Evolutionary conservation across 2,888 invertebrate species (phyloP), one percentile per base, ranked within the genome.

Genomic region (Isotomurus palustris): DNA sequence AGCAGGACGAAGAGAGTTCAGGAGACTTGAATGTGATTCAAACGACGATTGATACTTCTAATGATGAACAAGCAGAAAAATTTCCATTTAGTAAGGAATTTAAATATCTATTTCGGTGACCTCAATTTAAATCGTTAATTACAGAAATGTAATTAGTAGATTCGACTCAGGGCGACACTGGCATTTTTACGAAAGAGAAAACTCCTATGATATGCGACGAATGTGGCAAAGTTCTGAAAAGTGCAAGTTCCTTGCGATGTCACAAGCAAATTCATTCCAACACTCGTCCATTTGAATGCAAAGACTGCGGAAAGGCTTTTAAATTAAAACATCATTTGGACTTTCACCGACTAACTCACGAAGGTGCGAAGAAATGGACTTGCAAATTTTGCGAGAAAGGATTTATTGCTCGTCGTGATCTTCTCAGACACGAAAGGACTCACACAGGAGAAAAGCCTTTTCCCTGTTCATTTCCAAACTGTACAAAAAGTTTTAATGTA

Each of bases 381-480:
- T 65, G 65, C 35, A 57, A 60, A 48, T 65, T 56, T 21, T 65
- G 65, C 38, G 60, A 59, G 12, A 60, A 60, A 44, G 56, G 58
- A 48, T 66, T 66, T 55, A 44, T 60, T 28, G 60, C 60, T 45
- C 58, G 54, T 27, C 53, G 62, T 19, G 43, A 43, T 19, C 43
- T 43, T 19, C 43, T 22, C 21, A 19, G 43, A 14, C 75, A 76
- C 56, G 69, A 73, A 63, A 68, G 73, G 29, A 68, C 72, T 24
- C 76, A 76, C 38, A 73, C 74, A 0, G 75, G 75, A 1, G 73
- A 73, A 53, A 71, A 71, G 53, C 75, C 75, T 1, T 74, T 71
- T 53, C 56, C 67, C 10, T 76, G 76, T 56, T 60, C 12, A 14
- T 24, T 17, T 22, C 32, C 50, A 17, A 27, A 51, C 6, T 66